Base-by-base conservation (phyloP, 1,140 invertebrate genomes). In the Globodera rostochiensis region DNA sequence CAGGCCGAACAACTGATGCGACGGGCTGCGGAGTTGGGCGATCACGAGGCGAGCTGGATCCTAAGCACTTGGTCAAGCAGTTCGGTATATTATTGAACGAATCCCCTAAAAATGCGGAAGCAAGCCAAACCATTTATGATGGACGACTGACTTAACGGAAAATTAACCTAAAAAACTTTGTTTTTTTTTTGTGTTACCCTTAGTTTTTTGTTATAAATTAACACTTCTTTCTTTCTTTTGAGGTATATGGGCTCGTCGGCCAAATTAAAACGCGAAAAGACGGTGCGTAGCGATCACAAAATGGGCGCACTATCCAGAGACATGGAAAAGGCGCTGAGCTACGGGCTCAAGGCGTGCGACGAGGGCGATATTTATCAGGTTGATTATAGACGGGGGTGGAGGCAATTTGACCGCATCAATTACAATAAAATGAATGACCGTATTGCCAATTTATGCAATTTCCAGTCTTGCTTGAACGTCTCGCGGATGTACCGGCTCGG, bases 11-110 rank as follows among this genome's bases (percentile, higher is more conserved):
- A 81, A 73, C 83, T 80, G 45, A 89, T 88, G 88, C 80, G 74
- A 73, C 87, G 86, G 74, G 87, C 88, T 7, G 88, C 88, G 75
- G 87, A 88, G 60, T 66, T 89, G 66, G 87, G 88, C 78, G 88
- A 88, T 73, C 74, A 75, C 21, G 88, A 88, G 74, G 46, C 60
- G 75, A 47, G 46, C 75, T 57, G 49, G 60, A 67, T 15, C 6
- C n/a, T 70, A 77, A 53, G 75, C 75, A 50, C 80, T 15, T 77
- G 46, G 57, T 57, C 13, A 21, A 76, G 19, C 25, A 19, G 69
- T 19, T 19, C 19, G 19, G 69, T 25, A 19, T 21, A 74, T 74
- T 19, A 21, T 19, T 19, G 45, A 74, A 74, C 73, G 73, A 53
- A n/a, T 53, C 73, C 73, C n/a, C 19, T 36, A 21, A 74, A 74